Evolutionary conservation across 2,113 vertebrate species (phyloP).

Genomic region (Bubo scandiacus): DNA sequence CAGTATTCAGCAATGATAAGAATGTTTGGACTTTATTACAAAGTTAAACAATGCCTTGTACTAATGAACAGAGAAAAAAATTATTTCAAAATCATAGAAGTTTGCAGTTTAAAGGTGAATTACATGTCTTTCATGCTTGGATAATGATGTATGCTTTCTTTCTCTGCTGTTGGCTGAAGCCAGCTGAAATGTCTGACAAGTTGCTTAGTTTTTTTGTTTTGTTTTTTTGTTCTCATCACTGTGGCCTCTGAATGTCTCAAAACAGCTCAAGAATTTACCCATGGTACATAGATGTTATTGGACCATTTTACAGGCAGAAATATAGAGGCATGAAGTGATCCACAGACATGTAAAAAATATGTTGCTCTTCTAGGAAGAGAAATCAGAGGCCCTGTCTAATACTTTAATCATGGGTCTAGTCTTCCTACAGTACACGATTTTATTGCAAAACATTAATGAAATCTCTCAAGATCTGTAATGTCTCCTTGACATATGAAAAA

Average conservation of each 20-base stretch:
- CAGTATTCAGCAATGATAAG: slow-evolving; percentile 27
- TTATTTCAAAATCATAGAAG: slow-evolving; percentile 47
- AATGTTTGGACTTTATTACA: slow-evolving; percentile 28
- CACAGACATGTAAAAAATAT: background rate
- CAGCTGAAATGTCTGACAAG: background rate
- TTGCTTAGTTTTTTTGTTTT: background rate
- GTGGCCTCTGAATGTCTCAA: background rate
- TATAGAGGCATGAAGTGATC: background rate
- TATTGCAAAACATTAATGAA: background rate
- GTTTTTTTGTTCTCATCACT: background rate
- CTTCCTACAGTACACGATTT: background rate
- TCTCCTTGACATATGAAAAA: background rate
- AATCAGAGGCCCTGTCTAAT: background rate
- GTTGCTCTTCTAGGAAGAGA: background rate
- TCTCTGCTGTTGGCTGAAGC: background rate
- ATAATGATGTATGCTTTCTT: background rate
- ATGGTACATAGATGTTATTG: background rate
- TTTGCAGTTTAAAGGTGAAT: background rate
- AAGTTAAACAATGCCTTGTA: background rate
- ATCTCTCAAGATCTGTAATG: background rate
- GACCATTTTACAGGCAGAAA: background rate
- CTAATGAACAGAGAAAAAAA: slow-evolving; percentile 22
- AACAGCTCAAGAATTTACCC: background rate
- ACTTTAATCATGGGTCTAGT: background rate
- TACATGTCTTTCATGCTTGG: slow-evolving; percentile 11